Evolutionary conservation across 2,888 invertebrate genomes (phyloP).

Genomic region (Actias luna): DNA sequence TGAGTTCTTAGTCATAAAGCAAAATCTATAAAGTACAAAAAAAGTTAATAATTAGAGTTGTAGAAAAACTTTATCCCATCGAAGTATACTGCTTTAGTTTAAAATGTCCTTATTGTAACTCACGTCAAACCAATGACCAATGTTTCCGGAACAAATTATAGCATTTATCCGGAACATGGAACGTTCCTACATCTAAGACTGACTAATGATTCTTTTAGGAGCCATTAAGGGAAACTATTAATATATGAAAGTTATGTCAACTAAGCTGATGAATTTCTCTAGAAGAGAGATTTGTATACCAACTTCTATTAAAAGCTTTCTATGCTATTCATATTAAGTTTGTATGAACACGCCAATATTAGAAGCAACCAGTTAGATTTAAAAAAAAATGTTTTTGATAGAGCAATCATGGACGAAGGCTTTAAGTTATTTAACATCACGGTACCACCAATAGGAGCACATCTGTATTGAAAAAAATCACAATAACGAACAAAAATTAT

Average conservation of each 20-base stretch:
- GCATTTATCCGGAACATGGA: slow-evolving; percentile 9
- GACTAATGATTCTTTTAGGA: neutral
- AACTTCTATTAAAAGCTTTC: neutral
- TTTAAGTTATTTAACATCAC: too few species aligned
- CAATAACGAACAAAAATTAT: too few species aligned
- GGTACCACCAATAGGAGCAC: too few species aligned
- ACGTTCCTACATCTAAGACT: slow-evolving; percentile 8
- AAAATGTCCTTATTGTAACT: neutral
- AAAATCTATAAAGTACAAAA: too few species aligned
- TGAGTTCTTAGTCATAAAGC: too few species aligned
- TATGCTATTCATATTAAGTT: neutral
- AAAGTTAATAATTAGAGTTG: neutral
- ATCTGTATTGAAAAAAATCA: too few species aligned
- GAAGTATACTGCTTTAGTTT: neutral
- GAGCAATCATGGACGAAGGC: too few species aligned
- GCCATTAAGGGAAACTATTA: slow-evolving; percentile 10
- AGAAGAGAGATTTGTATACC: neutral
- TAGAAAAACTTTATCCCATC: neutral
- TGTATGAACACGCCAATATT: too few species aligned
- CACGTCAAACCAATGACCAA: neutral
- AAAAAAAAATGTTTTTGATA: too few species aligned
- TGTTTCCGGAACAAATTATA: slow-evolving; percentile 6
- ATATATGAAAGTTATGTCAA: slow-evolving; percentile 4
- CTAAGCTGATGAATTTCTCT: slow-evolving; percentile 8
- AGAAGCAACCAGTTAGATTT: too few species aligned